Evolutionary conservation across 2,113 vertebrate genomes (phyloP).

Genomic region (Macroglossus sobrinus): DNA sequence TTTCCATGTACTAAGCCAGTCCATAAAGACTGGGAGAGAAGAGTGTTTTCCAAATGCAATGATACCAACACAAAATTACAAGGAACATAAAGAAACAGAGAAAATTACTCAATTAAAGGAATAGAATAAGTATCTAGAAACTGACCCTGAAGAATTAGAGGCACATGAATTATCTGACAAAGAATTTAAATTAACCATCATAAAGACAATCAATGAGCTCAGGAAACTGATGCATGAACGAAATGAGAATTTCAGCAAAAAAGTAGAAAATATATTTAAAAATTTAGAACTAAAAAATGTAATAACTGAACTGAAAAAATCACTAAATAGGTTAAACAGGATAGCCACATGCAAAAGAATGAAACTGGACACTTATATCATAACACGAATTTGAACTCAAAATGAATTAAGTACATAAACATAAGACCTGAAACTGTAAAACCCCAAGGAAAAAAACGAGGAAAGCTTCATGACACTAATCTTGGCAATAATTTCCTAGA

Average conservation of each 20-base stretch:
- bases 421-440: not conserved
- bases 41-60: not conserved
- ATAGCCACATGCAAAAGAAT: not conserved
- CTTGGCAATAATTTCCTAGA: not conserved
- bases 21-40: not conserved
- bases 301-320: not conserved
- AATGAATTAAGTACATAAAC: not conserved
- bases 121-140: slow-evolving; percentile 11
- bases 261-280: not conserved
- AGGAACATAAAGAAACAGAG: not conserved
- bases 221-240: not conserved
- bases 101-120: not conserved
- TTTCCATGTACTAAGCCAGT: not conserved
- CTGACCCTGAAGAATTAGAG: slow-evolving; percentile 7
- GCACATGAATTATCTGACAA: not conserved
- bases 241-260: not conserved
- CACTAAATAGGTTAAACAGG: not conserved
- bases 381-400: slow-evolving; percentile 3
- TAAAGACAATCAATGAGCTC: not conserved
- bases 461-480: not conserved
- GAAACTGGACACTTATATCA: not conserved
- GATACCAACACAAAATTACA: slow-evolving; percentile 12
- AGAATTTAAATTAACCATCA: slow-evolving; percentile 1
- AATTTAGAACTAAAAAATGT: not conserved
- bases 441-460: not conserved